Evolutionary conservation across 2,113 vertebrate genomes (phyloP), one percentile per base, ranked within the genome.

Genomic region (Ovibos moschatus): DNA sequence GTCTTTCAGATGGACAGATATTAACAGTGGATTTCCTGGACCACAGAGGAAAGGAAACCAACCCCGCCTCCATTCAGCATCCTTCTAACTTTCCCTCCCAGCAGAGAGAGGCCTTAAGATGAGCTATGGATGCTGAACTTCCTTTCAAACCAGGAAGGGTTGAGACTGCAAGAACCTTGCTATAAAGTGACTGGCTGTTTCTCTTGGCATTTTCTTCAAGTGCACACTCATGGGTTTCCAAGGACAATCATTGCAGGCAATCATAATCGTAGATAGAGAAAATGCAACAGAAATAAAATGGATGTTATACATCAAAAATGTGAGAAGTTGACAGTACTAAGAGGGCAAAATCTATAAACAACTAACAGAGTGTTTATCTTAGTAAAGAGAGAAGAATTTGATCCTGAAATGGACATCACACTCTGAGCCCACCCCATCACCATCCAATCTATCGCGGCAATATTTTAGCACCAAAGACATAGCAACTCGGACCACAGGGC

Each of bases 301-400:
- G 50, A 92, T 67, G 55, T 91, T 78, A 74, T 47, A 90, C 81
- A 87, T 85, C 62, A 64, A 6, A 91, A 93, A 94, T 88, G 78
- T 25, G 30, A 78, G 74, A 33, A 45, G 47, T 21, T 50, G 23
- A 9, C 28, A 36, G 28, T 45, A 40, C 30, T 6, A n/a, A 92
- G 45, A 36, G 30, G 47, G 51, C 36, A 17, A 40, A 89, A 62
- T 23, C 76, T 64, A 53, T 25, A 40, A 82, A 27, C 10, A 27
- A 36, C 16, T 11, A 91, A n/a, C 55, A 10, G 50, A 15, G 60
- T 3, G 45, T 50, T 50, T 27, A 76, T 30, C 53, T 40, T 25
- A 21, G n/a, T 51, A 87, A 93, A 82, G 43, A 50, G 43, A 64
- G 81, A 58, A 91, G 45, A 27, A 40, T 17, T 14, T 17, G 51